phyloP scores from a whole-genome alignment of 2,797 vertebrate species.

The Lithobates sylvaticus region DNA sequence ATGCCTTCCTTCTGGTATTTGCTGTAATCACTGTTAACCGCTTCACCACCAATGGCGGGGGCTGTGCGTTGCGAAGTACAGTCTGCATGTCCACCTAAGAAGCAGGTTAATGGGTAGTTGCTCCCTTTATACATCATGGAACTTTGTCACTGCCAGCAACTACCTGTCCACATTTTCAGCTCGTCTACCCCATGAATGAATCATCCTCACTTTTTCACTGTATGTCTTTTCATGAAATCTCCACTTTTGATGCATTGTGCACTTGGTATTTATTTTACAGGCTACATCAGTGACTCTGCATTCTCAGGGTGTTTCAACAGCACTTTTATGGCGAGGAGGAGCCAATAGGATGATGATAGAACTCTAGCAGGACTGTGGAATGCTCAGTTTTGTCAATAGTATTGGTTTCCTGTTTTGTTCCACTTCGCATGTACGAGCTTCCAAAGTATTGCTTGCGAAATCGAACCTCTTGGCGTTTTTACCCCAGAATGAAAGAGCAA shows the following conservation, averaged over 20 bases:
- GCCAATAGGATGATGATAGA: no score
- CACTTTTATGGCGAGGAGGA: no score
- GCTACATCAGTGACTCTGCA: neutral
- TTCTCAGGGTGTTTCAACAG: neutral
- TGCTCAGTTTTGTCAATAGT: no score
- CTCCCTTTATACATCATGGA: constrained; percentile 1
- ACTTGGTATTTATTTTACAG: constrained; percentile 2
- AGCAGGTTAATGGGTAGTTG: constrained; percentile 33
- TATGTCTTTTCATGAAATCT: constrained; percentile 32
- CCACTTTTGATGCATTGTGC: neutral
- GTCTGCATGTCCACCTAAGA: neutral
- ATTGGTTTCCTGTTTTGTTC: no score
- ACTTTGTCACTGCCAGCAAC: constrained; percentile 19
- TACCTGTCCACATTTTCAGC: constrained; percentile 15
- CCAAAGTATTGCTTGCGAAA: no score
- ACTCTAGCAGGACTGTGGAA: no score
- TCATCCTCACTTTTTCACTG: constrained; percentile 31
- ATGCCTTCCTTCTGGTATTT: constrained; percentile 37
- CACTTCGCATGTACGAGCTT: no score
- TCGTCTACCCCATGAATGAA: constrained; percentile 11
- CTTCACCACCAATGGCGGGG: neutral
- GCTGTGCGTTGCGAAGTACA: neutral
- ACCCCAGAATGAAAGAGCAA: no score
- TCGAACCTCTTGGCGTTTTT: no score
- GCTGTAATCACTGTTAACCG: constrained; percentile 5